Conservation (phyloP, 2,113 vertebrate genomes). For the Aptenodytes forsteri region DNA sequence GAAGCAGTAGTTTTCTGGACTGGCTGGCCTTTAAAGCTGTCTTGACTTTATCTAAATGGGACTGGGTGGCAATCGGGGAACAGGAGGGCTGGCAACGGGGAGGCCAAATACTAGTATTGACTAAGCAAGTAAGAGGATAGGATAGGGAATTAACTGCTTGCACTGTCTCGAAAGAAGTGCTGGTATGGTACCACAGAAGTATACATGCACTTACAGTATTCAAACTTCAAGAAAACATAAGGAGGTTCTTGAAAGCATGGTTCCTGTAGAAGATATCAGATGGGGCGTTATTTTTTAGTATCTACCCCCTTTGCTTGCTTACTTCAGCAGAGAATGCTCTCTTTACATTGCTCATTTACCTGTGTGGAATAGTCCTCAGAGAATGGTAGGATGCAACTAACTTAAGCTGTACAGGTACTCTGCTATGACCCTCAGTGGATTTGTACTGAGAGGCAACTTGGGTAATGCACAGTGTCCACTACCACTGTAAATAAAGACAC, state of each 20-base stretch:
- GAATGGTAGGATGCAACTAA: not conserved
- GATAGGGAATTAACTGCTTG: not conserved
- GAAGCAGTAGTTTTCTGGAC: not conserved
- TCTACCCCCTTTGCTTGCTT: not conserved
- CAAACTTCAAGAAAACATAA: not conserved
- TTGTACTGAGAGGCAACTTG: not conserved
- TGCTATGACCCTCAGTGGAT: not conserved
- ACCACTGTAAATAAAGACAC: not conserved
- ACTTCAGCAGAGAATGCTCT: not conserved
- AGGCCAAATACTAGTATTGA: not conserved
- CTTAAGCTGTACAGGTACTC: not conserved
- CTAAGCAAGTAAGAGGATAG: not conserved
- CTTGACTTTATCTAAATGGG: not conserved
- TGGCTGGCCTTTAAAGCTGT: not conserved
- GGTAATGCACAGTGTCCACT: not conserved
- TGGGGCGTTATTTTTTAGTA: not conserved
- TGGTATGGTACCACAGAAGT: not conserved
- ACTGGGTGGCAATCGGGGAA: fast-evolving
- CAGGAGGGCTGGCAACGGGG: not conserved
- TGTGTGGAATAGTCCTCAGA: not conserved
- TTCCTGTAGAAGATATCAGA: not conserved
- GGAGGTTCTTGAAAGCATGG: not conserved
- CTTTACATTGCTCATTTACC: not conserved
- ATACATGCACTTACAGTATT: not conserved
- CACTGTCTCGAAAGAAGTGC: not conserved